Evolutionary conservation across 2,888 invertebrate species (phyloP), one percentile per base, ranked within the genome.

Genomic region (Drosophila eohydei): DNA sequence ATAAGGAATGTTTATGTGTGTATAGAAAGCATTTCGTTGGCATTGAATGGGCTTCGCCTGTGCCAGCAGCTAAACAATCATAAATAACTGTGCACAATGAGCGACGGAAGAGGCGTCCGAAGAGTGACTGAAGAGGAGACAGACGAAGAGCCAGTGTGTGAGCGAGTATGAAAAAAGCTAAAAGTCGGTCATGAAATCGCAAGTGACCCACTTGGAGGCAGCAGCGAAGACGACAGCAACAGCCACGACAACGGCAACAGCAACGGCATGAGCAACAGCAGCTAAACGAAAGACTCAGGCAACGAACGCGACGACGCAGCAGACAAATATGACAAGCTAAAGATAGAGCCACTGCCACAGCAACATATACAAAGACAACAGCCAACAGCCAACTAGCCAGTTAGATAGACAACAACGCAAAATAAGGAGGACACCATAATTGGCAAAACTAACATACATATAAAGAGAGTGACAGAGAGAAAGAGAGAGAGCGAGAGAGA

Each of bases 101-200:
- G 38, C 54, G 54, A 11, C 50, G 14, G 41, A 51, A 32, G 57
- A n/a, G 30, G 26, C 21, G 28, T 9, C 26, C 2, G 48, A n/a
- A 21, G 14, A 32, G 46, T 5, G 14, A 32, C 48, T 50, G 48
- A 63, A 43, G 61, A 32, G 21, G 54, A 21, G 48, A n/a, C 52
- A 41, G 57, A 52, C 43, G 65, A 70, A 66, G 73, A 69, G 69
- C 61, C 68, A 71, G 66, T 57, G 62, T 69, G 63, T 69, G 48
- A 32, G 55, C 11, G 52, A 34, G 58, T 65, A 60, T 66, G 57
- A 64, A 84, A 71, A 71, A 80, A 74, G 54, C 74, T 72, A 81
- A 86, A 92, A 91, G 92, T 92, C 91, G 92, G 92, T 92, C 92
- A 92, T 91, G 92, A 91, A 92, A 92, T 92, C 92, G 92, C 92